A percentile compares a stretch with the other conserved stretches of the same genome.
Evolutionary conservation across 2,113 vertebrate species (phyloP).

Genomic region (Myodes glareolus): DNA sequence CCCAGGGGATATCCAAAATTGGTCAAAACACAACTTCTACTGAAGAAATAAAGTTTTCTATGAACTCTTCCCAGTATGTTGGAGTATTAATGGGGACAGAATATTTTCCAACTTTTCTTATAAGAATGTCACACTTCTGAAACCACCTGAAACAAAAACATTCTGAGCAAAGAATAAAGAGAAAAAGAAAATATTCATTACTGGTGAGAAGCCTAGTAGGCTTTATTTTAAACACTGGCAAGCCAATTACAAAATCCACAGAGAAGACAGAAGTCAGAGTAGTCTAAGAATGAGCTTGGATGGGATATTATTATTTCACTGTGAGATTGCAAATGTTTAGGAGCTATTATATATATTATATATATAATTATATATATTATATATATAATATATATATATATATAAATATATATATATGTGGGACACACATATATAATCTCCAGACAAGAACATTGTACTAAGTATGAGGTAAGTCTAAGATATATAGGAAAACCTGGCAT

Average conservation of each 20-base stretch:
- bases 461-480: neutral
- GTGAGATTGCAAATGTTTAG: neutral
- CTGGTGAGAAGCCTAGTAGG: neutral
- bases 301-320: neutral
- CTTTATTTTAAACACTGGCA: neutral
- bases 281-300: too few relatives aligned
- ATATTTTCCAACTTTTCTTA: neutral
- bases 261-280: neutral
- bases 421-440: too few relatives aligned
- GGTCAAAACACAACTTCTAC: neutral
- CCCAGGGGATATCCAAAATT: neutral
- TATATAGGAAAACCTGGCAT: neutral
- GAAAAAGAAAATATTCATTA: neutral
- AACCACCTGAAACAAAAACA: neutral
- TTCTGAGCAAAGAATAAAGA: neutral
- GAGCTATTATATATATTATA: too few relatives aligned
- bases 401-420: too few relatives aligned
- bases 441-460: neutral
- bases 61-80: too few relatives aligned
- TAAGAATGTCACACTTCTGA: neutral
- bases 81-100: neutral
- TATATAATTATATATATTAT: too few relatives aligned
- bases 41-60: neutral
- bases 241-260: neutral
- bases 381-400: too few relatives aligned